Base-by-base conservation (phyloP, 2,113 vertebrate species). In the Hemicordylus capensis region DNA sequence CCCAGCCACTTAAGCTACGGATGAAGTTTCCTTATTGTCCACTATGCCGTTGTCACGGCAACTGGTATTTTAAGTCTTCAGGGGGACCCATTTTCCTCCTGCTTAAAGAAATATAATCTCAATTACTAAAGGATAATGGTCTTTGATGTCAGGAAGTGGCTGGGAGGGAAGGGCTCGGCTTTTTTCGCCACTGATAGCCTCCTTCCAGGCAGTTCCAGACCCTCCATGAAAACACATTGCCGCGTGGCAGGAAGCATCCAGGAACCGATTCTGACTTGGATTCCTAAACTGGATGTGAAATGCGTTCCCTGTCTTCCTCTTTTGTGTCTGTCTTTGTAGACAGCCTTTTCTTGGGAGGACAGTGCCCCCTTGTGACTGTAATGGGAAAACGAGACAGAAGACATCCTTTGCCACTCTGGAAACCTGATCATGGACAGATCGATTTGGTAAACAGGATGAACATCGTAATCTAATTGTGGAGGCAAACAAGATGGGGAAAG, bases 21-120 rank as follows among this genome's bases (percentile, higher is more conserved):
- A 42, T 28, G 31, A 56, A 42, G 56, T 31, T 66, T 61, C 51
- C 39, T 46, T 78, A 37, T 61, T 67, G 37, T 42, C 81, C 66
- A 22, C 56, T 6, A 66, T 75, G 83, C 56, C 9, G 81, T 87
- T 73, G 75, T 72, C 86, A 83, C 46, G 69, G 86, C 86, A 73
- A 83, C 75, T 74, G 46, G 64, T 72, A 87, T 83, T 83, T 83
- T 64, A 73, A 82, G 26, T 66, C 56, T 42, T 77, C 20, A 12
- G 17, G 28, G 46, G 85, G 56, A 31, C 48, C 26, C 63, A 61
- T 81, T 82, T 59, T 11, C 15, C 26, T 46, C 70, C 73, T 20
- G 28, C 42, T 76, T 34, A 7, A 26, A 75, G 73, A 31, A 31
- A 17, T 39, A 67, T 48, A 17, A 59, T 78, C 51, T 73, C 42